These are phyloP conservation scores for Drosophila meridionalis DNA, from an alignment of 2,888 invertebrate genomes.

Conservation along the genomic window DNA sequence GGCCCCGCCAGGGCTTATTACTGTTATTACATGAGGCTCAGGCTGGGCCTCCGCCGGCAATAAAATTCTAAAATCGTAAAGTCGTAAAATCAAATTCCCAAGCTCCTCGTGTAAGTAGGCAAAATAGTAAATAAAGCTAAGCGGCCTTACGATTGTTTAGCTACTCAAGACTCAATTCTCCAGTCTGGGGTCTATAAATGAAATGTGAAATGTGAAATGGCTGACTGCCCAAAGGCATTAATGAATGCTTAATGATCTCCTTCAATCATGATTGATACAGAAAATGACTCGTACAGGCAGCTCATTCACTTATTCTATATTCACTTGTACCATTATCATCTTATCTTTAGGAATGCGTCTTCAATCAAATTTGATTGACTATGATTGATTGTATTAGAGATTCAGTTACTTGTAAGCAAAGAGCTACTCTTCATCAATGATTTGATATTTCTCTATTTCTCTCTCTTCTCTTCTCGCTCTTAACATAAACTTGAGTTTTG, in stretches of 20 bases:
- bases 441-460: too few species aligned
- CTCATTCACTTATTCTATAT: neutral
- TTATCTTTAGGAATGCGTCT: neutral
- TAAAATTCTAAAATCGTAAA: slow-evolving; percentile 5
- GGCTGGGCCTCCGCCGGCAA: slow-evolving; percentile 1
- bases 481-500: neutral
- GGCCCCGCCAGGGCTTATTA: slow-evolving; percentile 1
- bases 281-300: neutral
- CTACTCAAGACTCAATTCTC: neutral
- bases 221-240: neutral
- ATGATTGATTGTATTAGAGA: too few species aligned
- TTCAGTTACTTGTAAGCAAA: too few species aligned
- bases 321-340: too few species aligned
- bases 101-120: neutral
- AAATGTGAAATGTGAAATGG: neutral
- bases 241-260: neutral
- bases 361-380: neutral
- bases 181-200: neutral
- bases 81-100: slow-evolving; percentile 7
- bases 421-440: too few species aligned
- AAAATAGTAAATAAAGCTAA: neutral
- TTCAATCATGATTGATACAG: neutral
- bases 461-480: too few species aligned
- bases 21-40: neutral
- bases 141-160: neutral